Evolutionary conservation across 2,113 vertebrate genomes (phyloP), one percentile per base, ranked within the genome.

Genomic region (Clupea harengus): DNA sequence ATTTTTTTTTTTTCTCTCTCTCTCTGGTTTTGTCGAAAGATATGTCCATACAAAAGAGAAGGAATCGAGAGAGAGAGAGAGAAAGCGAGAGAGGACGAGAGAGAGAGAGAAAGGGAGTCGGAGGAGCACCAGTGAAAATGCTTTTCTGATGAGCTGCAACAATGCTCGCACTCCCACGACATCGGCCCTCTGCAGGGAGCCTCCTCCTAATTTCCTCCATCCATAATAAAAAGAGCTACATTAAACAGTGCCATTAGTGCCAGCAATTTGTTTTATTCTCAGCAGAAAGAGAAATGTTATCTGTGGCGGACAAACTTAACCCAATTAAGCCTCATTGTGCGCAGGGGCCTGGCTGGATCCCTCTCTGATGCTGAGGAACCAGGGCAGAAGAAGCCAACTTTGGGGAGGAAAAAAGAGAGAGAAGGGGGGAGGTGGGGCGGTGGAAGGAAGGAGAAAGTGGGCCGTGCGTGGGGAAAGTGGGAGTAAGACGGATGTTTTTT

Each of bases 241-340:
- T 94, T 95, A 95, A 95, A 93, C 92, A 94, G 91, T 91, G 92
- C 93, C 93, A 95, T 95, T 94, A 96, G 93, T 94, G 94, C 95
- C 93, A 95, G 93, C 92, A 91, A 92, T 93, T 93, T 92, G 92
- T 87, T 92, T 85, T 93, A 93, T 92, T 93, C 93, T 94, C 93
- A 45, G 90, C 95, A 95, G 94, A 95, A 95, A 95, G 94, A 94
- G 92, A 95, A 95, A 94, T 95, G 95, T 95, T 95, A 96, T 96
- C 94, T 95, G 94, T 95, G 92, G 93, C 91, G 91, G 93, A 95
- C 95, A 96, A 96, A 96, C 94, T 95, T 95, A 95, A 96, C 95
- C 95, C 94, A 95, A 95, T 95, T 95, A 95, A 94, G 94, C 93
- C 92, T 93, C 93, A 92, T 93, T 93, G 92, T 93, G 94, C 91